A percentile compares a stretch with the other conserved stretches of the same genome.
These are phyloP conservation scores for Cyprinodon variegatus DNA, from an alignment of 2,113 vertebrate genomes.

Conservation along the genomic window DNA sequence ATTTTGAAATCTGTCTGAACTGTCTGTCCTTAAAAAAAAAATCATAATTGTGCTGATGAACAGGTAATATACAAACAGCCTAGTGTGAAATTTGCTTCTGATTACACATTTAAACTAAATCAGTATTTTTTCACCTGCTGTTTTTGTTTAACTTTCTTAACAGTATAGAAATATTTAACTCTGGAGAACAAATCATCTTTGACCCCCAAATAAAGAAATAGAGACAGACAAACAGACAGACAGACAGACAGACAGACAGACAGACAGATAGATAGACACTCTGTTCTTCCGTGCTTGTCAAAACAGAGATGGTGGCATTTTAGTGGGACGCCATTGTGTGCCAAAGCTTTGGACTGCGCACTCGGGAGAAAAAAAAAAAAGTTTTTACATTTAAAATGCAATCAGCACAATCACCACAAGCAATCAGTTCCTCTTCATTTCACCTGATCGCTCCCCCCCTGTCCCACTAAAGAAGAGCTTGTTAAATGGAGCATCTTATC, in stretches of 20 bases:
- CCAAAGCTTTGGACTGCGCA: constrained; percentile 43
- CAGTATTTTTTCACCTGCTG: background rate
- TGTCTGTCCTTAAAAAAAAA: constrained; percentile 15
- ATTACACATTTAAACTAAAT: constrained; percentile 12
- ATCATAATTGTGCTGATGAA: constrained; percentile 57
- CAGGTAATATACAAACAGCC: constrained; percentile 27
- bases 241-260: too few species aligned
- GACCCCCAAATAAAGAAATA: too few species aligned
- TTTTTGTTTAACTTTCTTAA: constrained; percentile 11
- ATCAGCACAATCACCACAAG: constrained; percentile 79
- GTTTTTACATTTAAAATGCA: constrained; percentile 83
- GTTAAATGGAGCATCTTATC: constrained; percentile 73
- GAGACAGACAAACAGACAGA: too few species aligned
- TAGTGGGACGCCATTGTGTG: constrained; percentile 57
- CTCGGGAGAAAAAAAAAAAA: constrained; percentile 33
- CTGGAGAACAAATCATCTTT: background rate
- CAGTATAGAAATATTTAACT: background rate
- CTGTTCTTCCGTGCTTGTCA: background rate
- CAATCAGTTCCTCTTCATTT: constrained; percentile 81
- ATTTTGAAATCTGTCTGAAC: constrained; percentile 54
- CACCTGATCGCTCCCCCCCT: constrained; percentile 67
- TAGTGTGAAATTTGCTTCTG: constrained; percentile 12
- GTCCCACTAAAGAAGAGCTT: constrained; percentile 59
- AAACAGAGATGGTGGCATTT: constrained; percentile 44
- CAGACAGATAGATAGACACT: too few species aligned